These are phyloP conservation scores for Zosterops japonicus DNA, from an alignment of 2,113 vertebrate genomes.

Conservation along the genomic window DNA sequence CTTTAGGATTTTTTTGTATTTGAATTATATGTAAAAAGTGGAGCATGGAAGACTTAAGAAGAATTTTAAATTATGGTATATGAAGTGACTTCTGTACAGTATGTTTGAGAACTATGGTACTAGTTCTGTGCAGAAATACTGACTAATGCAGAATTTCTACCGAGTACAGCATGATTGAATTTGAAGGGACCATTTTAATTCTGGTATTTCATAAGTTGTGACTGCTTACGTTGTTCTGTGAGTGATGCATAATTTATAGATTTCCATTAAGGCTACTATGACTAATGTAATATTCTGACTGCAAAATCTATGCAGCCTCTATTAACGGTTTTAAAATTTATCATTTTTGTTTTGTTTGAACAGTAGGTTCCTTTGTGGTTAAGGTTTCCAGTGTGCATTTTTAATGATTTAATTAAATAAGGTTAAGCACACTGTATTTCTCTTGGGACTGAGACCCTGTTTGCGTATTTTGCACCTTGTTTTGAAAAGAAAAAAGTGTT, in stretches of 20 bases:
- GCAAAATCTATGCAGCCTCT: neutral
- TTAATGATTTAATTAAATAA: slow-evolving; percentile 14
- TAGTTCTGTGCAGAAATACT: neutral
- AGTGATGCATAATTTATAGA: slow-evolving; percentile 28
- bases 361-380: neutral
- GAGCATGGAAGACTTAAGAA: neutral
- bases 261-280: neutral
- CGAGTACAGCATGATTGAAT: neutral
- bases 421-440: neutral
- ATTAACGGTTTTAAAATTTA: neutral
- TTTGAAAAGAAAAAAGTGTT: neutral
- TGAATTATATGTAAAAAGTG: neutral
- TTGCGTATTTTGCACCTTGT: neutral
- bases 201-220: neutral
- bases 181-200: neutral
- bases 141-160: neutral
- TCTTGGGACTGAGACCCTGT: neutral
- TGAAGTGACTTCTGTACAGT: neutral
- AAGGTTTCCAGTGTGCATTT: neutral
- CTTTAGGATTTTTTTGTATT: neutral
- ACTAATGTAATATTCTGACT: neutral
- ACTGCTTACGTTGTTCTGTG: neutral
- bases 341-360: slow-evolving; percentile 4
- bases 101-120: neutral
- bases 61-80: neutral